A percentile compares a stretch with the other conserved stretches of the same genome.
Conservation (phyloP, 1,140 invertebrate species). For the Drosophila orosa region DNA sequence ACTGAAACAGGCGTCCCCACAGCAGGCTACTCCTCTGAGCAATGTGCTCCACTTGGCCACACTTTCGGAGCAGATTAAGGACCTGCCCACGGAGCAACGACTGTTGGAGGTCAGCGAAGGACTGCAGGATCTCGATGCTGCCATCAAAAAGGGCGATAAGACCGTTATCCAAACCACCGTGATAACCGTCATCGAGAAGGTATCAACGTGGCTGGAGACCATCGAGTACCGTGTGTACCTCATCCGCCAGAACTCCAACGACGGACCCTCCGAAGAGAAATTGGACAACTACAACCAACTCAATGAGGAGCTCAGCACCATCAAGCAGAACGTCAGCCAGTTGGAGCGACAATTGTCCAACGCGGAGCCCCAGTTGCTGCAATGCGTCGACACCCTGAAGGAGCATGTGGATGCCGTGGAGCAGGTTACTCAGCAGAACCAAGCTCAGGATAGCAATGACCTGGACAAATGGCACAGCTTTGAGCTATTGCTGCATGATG, state of each 20-base stretch:
- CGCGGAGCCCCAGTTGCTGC: slow-evolving; percentile 84
- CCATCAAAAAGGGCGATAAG: slow-evolving; percentile 87
- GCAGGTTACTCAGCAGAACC: slow-evolving; percentile 87
- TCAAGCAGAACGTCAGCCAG: slow-evolving; percentile 84
- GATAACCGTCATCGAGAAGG: slow-evolving; percentile 90
- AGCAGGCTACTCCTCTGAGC: slow-evolving; percentile 65
- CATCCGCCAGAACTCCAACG: slow-evolving; percentile 86
- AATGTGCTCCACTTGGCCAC: slow-evolving; percentile 87
- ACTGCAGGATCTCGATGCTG: slow-evolving; percentile 87
- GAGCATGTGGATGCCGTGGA: slow-evolving; percentile 87
- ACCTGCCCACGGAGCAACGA: slow-evolving; percentile 86
- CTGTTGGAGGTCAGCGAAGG: slow-evolving; percentile 86
- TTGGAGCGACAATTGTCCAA: slow-evolving; percentile 85
- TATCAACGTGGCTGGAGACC: slow-evolving; percentile 92
- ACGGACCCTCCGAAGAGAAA: slow-evolving; percentile 86
- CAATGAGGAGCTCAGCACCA: slow-evolving; percentile 82
- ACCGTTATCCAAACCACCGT: slow-evolving; percentile 88
- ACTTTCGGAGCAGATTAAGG: slow-evolving; percentile 85
- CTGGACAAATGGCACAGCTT: slow-evolving; percentile 90
- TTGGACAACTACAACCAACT: slow-evolving; percentile 84
- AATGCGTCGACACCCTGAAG: slow-evolving; percentile 85
- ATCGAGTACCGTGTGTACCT: slow-evolving; percentile 91
- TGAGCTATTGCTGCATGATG: slow-evolving; percentile 61
- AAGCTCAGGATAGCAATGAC: slow-evolving; percentile 86
- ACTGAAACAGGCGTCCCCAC: slow-evolving; percentile 57